These are phyloP conservation scores for Poeciliopsis turneri DNA, from an alignment of 2,797 vertebrate species.

Conservation along the genomic window DNA sequence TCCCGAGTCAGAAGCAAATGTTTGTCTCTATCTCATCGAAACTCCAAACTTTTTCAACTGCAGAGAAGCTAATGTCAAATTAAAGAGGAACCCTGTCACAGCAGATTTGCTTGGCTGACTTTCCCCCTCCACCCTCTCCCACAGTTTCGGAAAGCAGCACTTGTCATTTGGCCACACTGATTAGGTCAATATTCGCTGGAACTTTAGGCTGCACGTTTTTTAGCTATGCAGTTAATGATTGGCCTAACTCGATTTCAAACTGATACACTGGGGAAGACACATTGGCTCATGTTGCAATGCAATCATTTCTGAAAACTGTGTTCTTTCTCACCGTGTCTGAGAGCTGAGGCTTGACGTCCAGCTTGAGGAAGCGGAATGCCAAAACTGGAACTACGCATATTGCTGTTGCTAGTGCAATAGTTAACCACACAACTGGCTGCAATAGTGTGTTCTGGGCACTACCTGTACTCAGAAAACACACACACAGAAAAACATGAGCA, in stretches of 20 bases:
- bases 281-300: slow-evolving; percentile 26
- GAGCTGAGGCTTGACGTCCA: slow-evolving; percentile 91
- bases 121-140: too few species aligned
- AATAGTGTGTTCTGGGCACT: slow-evolving; percentile 90
- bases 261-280: not conserved
- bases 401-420: slow-evolving; percentile 88
- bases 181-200: slow-evolving; percentile 67
- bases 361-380: slow-evolving; percentile 93
- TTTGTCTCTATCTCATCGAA: slow-evolving; percentile 8
- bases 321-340: slow-evolving; percentile 88
- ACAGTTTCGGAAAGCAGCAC: slow-evolving; percentile 5
- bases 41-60: slow-evolving; percentile 4
- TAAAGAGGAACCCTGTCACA: slow-evolving; percentile 28
- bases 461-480: slow-evolving; percentile 76
- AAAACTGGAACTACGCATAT: slow-evolving; percentile 93
- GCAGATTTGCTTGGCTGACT: slow-evolving; percentile 5
- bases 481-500: slow-evolving; percentile 23
- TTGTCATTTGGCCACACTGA: slow-evolving; percentile 15
- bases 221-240: slow-evolving; percentile 53
- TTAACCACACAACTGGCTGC: slow-evolving; percentile 93
- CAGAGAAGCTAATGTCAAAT: slow-evolving; percentile 13
- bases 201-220: slow-evolving; percentile 1
- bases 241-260: slow-evolving; percentile 1
- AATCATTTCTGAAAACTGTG: slow-evolving; percentile 14
- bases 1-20: not conserved